Evolutionary conservation across 2,113 vertebrate genomes (phyloP), one percentile per base, ranked within the genome.

Genomic region (Thomomys bottae): DNA sequence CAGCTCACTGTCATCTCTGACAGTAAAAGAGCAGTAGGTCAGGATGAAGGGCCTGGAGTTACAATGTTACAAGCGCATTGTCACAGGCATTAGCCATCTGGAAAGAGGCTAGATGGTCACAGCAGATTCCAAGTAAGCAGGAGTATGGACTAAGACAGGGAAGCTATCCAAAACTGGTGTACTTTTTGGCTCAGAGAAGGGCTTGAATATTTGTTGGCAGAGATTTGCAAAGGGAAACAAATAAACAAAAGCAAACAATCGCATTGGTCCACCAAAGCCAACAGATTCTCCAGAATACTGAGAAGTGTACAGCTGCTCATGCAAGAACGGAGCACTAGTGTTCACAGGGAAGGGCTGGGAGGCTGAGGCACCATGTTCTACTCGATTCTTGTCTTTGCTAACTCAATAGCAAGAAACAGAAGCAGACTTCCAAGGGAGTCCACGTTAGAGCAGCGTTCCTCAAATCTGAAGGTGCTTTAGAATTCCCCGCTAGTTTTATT

Each of bases 1-100:
- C 71, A 67, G 40, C 71, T 81, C 81, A 79, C 93, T 92, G 96
- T 96, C 96, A 92, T 96, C 83, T 96, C 89, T 93, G 95, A 90
- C 88, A 95, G 86, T 32, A 70, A 86, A 94, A 95, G 92, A 89
- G 71, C 92, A 94, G 20, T 30, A 94, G 95, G 94, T 96, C 88
- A 57, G 0, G 2, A 68, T 87, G 72, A 54, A 30, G 0, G 90
- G 70, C 21, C 71, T 45, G 12, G 42, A 67, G 77, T 66, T 76
- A 87, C 17, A 66, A 80, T 49, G 81, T 73, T 61, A 63, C 92
- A 32, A 66, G 88, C 6, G 21, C 42, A 77, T 11, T 91, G 92
- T 28, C 80, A 67, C 32, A 77, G 88, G 88, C 20, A 63, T 57
- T 38, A 38, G 78, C 90, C 86, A 84, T 92, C 80, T 92, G 94